Conservation (phyloP, 2,797 vertebrate genomes). For the Schizothorax lantsangensis region DNA sequence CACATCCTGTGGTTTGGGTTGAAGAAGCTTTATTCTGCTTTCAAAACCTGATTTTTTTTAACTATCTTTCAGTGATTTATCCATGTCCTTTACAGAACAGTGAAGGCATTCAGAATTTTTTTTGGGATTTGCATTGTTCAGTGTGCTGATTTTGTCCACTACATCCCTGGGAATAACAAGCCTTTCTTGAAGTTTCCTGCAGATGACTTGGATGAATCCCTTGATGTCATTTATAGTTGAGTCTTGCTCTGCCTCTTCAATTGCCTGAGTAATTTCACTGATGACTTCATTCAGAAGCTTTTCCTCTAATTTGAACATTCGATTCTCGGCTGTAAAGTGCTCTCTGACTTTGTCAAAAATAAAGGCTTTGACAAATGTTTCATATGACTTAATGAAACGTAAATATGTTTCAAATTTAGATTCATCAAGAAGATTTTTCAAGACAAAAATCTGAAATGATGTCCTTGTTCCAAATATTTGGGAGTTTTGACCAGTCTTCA, state of each 20-base stretch:
- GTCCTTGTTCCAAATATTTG: neutral
- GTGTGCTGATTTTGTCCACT: slow-evolving; percentile 32
- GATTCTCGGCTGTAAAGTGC: neutral
- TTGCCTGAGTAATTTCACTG: neutral
- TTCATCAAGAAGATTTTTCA: slow-evolving; percentile 45
- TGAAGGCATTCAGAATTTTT: slow-evolving; percentile 46
- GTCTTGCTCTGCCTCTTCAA: neutral
- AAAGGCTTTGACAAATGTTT: slow-evolving; percentile 20
- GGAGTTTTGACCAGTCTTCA: neutral
- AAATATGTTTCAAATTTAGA: neutral
- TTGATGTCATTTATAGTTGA: neutral
- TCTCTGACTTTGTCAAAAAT: neutral
- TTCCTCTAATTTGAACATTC: neutral
- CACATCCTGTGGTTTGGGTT: slow-evolving; percentile 60
- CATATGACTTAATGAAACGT: neutral
- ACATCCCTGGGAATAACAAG: slow-evolving; percentile 38
- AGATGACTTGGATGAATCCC: slow-evolving; percentile 11
- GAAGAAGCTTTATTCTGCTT: slow-evolving; percentile 28
- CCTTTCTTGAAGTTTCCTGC: slow-evolving; percentile 37
- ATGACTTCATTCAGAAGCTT: neutral
- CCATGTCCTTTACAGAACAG: slow-evolving; percentile 25
- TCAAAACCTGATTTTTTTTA: neutral
- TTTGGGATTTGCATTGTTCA: slow-evolving; percentile 7
- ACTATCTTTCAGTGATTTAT: neutral
- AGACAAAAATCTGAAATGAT: slow-evolving; percentile 41